Base-by-base conservation (phyloP, 2,888 invertebrate species). In the Hypsopygia costalis region DNA sequence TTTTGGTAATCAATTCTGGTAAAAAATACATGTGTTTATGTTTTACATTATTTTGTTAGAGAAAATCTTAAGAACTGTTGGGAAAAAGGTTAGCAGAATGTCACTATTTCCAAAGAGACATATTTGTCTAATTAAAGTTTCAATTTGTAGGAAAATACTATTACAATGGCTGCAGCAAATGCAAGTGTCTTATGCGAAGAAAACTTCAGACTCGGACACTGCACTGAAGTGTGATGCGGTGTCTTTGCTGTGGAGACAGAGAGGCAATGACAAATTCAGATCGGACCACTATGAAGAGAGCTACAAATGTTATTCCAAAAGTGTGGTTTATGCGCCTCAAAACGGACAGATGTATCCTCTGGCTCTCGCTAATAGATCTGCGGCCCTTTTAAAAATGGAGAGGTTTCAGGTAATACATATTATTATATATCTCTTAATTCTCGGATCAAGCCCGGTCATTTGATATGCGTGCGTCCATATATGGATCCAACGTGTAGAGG, bases 291-390 rank as follows among this genome's bases (percentile, higher is more conserved):
- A 91, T 34, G 58, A 80, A 7, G 82, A 87, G 3, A 91, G 92
- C 57, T 80, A 92, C 40, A 66, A 81, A 39, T 89, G 83, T 33
- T 94, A 94, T 58, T 91, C 91, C 0, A 90, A 91, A 58, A 92
- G 93, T 72, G 88, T 93, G 6, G 64, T 90, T 39, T 91, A 86
- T 61, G 92, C 94, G 3, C 72, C 81, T 8, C 82, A 83, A 25
- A 71, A 85, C 21, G 90, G 90, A 32, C 75, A 89, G 7, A 91
- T 91, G 70, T 91, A 91, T 52, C 79, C 92, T 0, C 63, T 93
- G 34, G 93, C 93, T 0, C 72, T 93, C 38, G 93, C 92, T 0
- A 94, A 94, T 57, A 86, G 94, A 65, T 94, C 94, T 7, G 94
- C 93, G 10, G 90, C 92, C 6, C 80, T 92, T 32, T 85, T 92